A percentile compares a stretch with the other conserved stretches of the same genome.
Evolutionary conservation across 2,113 vertebrate genomes (phyloP).

Genomic region (Campylorhamphus procurvoides): DNA sequence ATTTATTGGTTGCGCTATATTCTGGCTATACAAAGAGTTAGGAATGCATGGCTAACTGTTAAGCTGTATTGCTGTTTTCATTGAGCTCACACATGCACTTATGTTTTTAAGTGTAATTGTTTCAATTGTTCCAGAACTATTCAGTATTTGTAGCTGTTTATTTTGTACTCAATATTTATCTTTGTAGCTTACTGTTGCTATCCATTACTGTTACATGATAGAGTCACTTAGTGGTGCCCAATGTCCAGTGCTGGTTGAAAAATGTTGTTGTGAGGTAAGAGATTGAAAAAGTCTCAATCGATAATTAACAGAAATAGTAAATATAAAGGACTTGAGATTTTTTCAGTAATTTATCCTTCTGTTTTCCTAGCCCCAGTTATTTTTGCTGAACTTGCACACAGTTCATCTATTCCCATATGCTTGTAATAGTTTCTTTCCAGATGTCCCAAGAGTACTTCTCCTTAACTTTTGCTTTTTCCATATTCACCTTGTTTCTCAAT

Average conservation of each 20-base stretch:
- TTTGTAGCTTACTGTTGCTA: neutral
- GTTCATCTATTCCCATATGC: neutral
- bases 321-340: neutral
- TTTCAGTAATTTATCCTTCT: neutral
- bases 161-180: no score
- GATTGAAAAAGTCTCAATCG: neutral
- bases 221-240: neutral
- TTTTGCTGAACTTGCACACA: neutral
- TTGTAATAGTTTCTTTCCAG: neutral
- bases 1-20: neutral
- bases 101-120: no score
- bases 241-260: neutral
- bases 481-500: neutral
- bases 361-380: neutral
- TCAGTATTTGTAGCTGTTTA: no score
- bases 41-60: neutral
- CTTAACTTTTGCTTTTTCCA: neutral
- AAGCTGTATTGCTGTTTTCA: no score
- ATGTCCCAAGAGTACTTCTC: neutral
- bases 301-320: neutral
- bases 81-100: no score
- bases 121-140: no score
- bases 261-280: neutral
- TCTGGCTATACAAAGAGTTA: neutral
- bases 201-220: neutral